Base-by-base conservation (phyloP, 2,888 invertebrate species). In the Aleiodes testaceus region DNA sequence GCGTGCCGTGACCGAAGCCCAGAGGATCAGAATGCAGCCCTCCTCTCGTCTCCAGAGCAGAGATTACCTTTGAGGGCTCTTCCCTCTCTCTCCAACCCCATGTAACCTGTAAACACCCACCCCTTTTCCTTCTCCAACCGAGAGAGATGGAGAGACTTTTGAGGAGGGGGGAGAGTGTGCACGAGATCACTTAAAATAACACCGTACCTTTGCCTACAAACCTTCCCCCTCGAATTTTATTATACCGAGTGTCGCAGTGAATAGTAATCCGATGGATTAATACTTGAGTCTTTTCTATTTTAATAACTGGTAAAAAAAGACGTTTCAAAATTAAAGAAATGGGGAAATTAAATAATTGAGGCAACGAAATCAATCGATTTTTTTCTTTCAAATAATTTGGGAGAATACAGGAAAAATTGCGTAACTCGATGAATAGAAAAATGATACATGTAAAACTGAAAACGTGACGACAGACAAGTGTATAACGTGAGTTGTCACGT, bases 161-260 rank as follows among this genome's bases (percentile, higher is more conserved):
- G n/a, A n/a, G 26, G 26, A 30, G 26, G n/a, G n/a, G 26, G 53
- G 53, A 4, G 11, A 36, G 36, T 36, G 22, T 14, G 42, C 76
- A 74, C 75, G 75, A 80, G 79, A 82, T 83, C 79, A 80, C 84
- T 83, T 84, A 84, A 85, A 84, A 85, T 84, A 85, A 85, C 84
- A 84, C 78, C 77, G 22, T 47, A 30, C 30, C 49, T 30, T 61
- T 30, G 14, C 18, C 47, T 36, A 53, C 18, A 22, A 11, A 45
- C 26, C 59, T 20, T 36, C 36, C 16, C 26, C 66, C 44, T 66
- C 4, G 44, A 69, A 74, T 72, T 70, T 72, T 72, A 72, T 72
- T 64, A 70, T 68, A 63, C 66, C 45, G 26, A 59, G 22, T 49
- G 45, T 44, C 22, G 36, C 42, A 47, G 22, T 69, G 20, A 26